phyloP scores from a whole-genome alignment of 2,113 vertebrate genomes.

The Lipophrys pholis region DNA sequence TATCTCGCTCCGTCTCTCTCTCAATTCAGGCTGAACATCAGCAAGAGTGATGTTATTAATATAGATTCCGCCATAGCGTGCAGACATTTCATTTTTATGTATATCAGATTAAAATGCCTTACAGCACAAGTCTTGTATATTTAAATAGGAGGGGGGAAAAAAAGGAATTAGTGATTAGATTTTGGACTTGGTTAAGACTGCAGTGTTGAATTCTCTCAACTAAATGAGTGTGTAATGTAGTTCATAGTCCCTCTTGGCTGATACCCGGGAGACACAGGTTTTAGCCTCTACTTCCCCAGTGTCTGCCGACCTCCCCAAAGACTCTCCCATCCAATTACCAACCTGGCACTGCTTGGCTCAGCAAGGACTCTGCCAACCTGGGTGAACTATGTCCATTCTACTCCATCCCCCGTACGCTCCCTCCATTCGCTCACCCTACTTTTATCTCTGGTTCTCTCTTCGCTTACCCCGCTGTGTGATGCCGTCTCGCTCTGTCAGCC shows the following conservation, averaged over 20 bases:
- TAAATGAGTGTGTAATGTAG: conserved; percentile 51
- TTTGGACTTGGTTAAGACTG: conserved; percentile 40
- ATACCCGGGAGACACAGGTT: conserved; percentile 65
- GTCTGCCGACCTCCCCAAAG: conserved; percentile 60
- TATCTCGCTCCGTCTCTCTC: conserved; percentile 47
- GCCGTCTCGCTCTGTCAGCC: conserved; percentile 53
- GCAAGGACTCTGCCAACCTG: conserved; percentile 63
- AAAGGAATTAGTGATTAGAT: conserved; percentile 44
- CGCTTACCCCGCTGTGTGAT: conserved; percentile 47
- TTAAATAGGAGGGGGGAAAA: conserved; percentile 29
- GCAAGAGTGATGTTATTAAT: conserved; percentile 66
- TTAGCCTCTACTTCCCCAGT: conserved; percentile 43
- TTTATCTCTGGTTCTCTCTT: conserved; percentile 55
- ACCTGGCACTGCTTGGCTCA: conserved; percentile 64
- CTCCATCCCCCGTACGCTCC: conserved; percentile 37
- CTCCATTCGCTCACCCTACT: conserved; percentile 46
- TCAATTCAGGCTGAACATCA: conserved; percentile 57
- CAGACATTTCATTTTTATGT: conserved; percentile 68
- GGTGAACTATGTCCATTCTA: conserved; percentile 52
- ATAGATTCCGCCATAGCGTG: conserved; percentile 55
- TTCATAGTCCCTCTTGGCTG: conserved; percentile 44
- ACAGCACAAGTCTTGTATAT: conserved; percentile 44
- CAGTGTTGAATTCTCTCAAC: conserved; percentile 55
- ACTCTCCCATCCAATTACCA: conserved; percentile 74
- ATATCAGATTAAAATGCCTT: conserved; percentile 66